Conservation (phyloP, 2,888 invertebrate species). For the Lysandra coridon region DNA sequence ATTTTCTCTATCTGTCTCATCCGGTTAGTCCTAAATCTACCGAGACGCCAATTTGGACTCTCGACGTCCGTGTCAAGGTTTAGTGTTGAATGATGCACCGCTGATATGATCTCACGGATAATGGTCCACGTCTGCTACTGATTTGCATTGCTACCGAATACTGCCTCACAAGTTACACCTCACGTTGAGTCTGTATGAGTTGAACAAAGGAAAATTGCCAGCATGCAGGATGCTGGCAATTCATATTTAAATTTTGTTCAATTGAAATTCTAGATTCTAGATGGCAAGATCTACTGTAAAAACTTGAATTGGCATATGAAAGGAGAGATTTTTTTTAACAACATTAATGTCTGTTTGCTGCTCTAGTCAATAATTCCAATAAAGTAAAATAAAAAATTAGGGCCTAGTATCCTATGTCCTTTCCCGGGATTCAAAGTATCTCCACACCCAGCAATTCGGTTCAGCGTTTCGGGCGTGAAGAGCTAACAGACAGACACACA, state of each 20-base stretch:
- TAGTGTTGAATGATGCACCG: conserved; percentile 51
- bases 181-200: not conserved
- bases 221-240: too few relatives aligned
- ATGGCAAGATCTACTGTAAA: not conserved
- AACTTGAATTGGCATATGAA: not conserved
- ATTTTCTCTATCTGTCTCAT: conserved; percentile 47
- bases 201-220: not conserved
- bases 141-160: conserved; percentile 26
- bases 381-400: not conserved
- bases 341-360: too few relatives aligned
- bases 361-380: too few relatives aligned
- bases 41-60: conserved; percentile 60
- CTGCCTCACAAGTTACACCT: conserved; percentile 1
- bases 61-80: conserved; percentile 55
- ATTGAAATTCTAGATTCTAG: too few relatives aligned
- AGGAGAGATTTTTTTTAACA: not conserved
- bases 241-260: too few relatives aligned
- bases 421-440: too few relatives aligned
- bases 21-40: conserved; percentile 46
- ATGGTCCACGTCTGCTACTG: conserved; percentile 51
- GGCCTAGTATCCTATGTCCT: not conserved
- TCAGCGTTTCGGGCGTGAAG: too few relatives aligned
- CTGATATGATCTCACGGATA: conserved; percentile 57
- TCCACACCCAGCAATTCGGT: too few relatives aligned
- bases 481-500: too few relatives aligned